Evolutionary conservation across 1,140 invertebrate species (phyloP).

Genomic region (Zophobas morio): DNA sequence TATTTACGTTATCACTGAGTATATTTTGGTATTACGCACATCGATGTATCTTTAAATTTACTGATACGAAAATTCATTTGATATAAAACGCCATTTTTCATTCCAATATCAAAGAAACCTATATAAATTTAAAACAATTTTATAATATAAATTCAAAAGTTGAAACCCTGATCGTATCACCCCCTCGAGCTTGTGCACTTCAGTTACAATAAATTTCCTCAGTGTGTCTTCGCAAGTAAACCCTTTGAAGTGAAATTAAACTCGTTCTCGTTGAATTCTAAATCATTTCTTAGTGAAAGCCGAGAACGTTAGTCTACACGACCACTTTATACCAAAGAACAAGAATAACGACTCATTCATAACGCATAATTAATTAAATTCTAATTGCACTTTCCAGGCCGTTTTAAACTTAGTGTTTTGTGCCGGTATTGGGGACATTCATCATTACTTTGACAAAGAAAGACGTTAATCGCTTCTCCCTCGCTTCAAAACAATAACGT

Average conservation of each 20-base stretch:
- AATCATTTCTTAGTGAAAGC: slow-evolving; percentile 58
- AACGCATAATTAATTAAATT: slow-evolving; percentile 68
- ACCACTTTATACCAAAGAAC: slow-evolving; percentile 53
- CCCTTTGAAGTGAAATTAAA: slow-evolving; percentile 59
- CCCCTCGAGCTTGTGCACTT: slow-evolving; percentile 32
- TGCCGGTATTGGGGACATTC: slow-evolving; percentile 64
- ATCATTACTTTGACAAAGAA: slow-evolving; percentile 66
- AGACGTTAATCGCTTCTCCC: slow-evolving; percentile 61
- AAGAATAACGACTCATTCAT: slow-evolving; percentile 62
- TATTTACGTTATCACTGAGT: too few relatives aligned
- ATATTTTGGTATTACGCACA: too few relatives aligned
- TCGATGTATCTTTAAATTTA: too few relatives aligned
- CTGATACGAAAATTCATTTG: too few relatives aligned
- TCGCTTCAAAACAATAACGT: slow-evolving; percentile 6
- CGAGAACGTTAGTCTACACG: slow-evolving; percentile 50
- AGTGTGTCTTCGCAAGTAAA: slow-evolving; percentile 36
- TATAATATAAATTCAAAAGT: slow-evolving; percentile 28
- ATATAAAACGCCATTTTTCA: too few relatives aligned
- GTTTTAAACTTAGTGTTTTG: slow-evolving; percentile 66
- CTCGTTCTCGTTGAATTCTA: slow-evolving; percentile 55
- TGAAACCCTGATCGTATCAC: slow-evolving; percentile 3
- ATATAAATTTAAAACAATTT: slow-evolving; percentile 25
- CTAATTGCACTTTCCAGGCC: slow-evolving; percentile 64
- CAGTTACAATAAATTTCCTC: slow-evolving; percentile 45
- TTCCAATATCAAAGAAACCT: background rate